Conservation (phyloP, 2,113 vertebrate species). For the Semnopithecus entellus region DNA sequence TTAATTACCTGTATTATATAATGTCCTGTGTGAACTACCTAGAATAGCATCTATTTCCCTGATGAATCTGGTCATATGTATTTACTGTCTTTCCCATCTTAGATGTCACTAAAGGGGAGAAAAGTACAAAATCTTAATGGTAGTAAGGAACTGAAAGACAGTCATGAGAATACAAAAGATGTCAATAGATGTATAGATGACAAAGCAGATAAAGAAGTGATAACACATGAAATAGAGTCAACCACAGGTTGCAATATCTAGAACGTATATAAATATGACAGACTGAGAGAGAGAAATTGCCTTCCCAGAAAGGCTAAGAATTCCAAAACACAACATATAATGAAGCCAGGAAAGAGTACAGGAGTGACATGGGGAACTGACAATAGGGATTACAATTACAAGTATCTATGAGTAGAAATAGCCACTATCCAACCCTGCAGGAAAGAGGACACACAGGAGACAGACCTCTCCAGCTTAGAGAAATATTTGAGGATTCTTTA, state of each 20-base stretch:
- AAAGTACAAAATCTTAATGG: neutral
- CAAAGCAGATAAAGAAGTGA: neutral
- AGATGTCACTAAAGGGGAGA: neutral
- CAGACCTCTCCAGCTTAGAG: neutral
- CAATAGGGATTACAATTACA: neutral
- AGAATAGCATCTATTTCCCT: neutral
- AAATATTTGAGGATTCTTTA: neutral
- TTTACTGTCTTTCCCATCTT: neutral
- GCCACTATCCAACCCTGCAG: neutral
- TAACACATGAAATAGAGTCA: neutral
- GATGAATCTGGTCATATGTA: neutral
- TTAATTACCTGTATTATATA: neutral
- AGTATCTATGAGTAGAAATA: neutral
- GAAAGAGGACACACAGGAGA: neutral
- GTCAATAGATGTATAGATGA: neutral
- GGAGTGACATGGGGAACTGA: neutral
- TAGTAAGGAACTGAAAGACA: neutral
- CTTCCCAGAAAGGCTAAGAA: neutral
- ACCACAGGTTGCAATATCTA: neutral
- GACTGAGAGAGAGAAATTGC: no score
- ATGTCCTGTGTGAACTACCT: neutral
- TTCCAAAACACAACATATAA: neutral
- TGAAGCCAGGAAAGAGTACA: neutral
- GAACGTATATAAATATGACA: neutral
- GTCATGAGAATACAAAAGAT: neutral